Conservation (phyloP, 2,113 vertebrate species). For the Acanthisitta chloris region DNA sequence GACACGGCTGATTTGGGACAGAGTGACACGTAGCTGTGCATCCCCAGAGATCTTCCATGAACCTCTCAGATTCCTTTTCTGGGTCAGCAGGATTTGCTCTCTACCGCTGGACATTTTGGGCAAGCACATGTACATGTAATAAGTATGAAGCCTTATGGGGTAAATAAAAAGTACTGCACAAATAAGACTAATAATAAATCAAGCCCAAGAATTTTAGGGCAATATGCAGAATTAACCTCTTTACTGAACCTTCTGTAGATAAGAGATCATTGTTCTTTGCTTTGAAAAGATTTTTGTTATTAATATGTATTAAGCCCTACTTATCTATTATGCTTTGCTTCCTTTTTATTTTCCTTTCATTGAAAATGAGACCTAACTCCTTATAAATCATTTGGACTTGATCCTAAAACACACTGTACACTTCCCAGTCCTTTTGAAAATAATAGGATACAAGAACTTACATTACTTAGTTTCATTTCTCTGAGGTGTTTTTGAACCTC, state of each 20-base stretch:
- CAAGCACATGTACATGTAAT: neutral
- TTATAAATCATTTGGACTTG: slow-evolving; percentile 43
- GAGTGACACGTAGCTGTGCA: neutral
- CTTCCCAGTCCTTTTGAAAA: slow-evolving; percentile 4
- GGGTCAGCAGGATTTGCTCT: neutral
- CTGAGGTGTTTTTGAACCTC: neutral
- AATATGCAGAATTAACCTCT: neutral
- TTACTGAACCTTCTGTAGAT: slow-evolving; percentile 13
- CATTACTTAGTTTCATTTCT: neutral
- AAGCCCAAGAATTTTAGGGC: neutral
- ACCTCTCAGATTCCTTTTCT: neutral
- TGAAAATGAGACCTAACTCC: slow-evolving; percentile 23
- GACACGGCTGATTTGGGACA: neutral
- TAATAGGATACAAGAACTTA: neutral
- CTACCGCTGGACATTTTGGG: neutral
- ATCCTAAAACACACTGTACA: neutral
- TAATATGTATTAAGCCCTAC: neutral
- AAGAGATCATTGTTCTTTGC: slow-evolving; percentile 28
- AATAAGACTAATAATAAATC: neutral
- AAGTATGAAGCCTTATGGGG: neutral
- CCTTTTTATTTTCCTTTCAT: slow-evolving; percentile 59
- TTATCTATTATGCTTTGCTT: slow-evolving; percentile 42
- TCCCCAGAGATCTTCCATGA: neutral
- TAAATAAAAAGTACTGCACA: neutral
- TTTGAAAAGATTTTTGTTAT: slow-evolving; percentile 21